phyloP scores from a whole-genome alignment of 2,888 invertebrate species.

The Drosophila paramelanica region DNA sequence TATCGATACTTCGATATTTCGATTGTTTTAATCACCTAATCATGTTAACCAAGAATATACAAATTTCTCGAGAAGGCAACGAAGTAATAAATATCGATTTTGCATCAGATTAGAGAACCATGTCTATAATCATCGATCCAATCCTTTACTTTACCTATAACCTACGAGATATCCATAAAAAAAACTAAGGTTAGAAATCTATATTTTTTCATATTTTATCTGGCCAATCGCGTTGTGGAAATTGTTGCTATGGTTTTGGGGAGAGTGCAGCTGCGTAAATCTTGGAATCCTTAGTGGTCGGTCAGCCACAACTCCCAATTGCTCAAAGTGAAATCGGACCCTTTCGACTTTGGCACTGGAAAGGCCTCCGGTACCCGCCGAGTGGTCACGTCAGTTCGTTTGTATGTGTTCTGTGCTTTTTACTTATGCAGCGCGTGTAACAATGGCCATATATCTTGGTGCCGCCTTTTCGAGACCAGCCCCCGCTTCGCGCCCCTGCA shows the following conservation, averaged over 20 bases:
- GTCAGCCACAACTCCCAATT: neutral
- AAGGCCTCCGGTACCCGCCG: neutral
- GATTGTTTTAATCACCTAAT: too few species aligned
- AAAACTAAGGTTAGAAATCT: too few species aligned
- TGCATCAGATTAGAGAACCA: too few species aligned
- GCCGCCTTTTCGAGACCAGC: slow-evolving; percentile 10
- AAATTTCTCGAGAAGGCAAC: too few species aligned
- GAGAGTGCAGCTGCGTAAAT: neutral
- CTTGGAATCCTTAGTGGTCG: neutral
- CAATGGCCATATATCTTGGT: slow-evolving; percentile 58
- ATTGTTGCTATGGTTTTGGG: neutral
- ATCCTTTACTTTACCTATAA: too few species aligned
- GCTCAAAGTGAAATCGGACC: neutral
- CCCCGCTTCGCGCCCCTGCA: neutral
- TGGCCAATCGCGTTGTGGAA: neutral
- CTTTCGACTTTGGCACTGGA: slow-evolving; percentile 5
- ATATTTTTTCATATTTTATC: neutral
- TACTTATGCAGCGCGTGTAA: slow-evolving; percentile 50
- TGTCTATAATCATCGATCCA: too few species aligned
- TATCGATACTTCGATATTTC: too few species aligned
- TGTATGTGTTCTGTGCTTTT: slow-evolving; percentile 8
- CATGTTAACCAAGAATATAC: too few species aligned
- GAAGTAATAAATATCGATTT: too few species aligned
- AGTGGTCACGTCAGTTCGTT: slow-evolving; percentile 3
- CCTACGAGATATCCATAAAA: too few species aligned